Evolutionary conservation across 2,797 vertebrate species (phyloP).

Genomic region (Mus spretus): DNA sequence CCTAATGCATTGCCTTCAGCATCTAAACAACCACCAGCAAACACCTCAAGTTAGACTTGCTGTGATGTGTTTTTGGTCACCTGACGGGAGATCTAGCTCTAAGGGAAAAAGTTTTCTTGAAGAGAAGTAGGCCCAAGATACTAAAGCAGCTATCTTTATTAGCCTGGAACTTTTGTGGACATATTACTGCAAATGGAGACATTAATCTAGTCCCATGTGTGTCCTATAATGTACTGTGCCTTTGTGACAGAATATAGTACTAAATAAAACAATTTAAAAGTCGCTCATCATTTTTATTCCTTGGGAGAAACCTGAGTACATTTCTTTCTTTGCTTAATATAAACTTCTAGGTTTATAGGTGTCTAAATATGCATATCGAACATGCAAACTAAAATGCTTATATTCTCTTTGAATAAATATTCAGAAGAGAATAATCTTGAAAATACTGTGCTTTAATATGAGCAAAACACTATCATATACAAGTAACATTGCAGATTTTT

Average conservation of each 20-base stretch:
- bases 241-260: constrained; percentile 43
- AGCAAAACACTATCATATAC: neutral
- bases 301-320: constrained; percentile 45
- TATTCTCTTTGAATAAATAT: constrained; percentile 41
- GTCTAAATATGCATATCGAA: constrained; percentile 21
- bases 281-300: constrained; percentile 39
- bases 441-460: constrained; percentile 36
- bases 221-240: neutral
- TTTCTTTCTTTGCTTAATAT: constrained; percentile 52
- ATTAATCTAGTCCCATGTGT: constrained; percentile 15
- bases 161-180: neutral
- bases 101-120: constrained; percentile 15
- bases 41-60: constrained; percentile 60
- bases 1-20: constrained; percentile 99
- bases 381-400: neutral
- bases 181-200: constrained; percentile 40
- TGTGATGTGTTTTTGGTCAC: constrained; percentile 14
- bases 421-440: neutral
- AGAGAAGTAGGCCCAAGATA: constrained; percentile 10
- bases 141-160: constrained; percentile 42
- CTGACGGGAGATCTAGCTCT: neutral
- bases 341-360: neutral
- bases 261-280: constrained; percentile 66
- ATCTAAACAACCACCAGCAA: constrained; percentile 92
- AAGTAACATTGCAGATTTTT: constrained; percentile 8